Percentiles rank a stretch among this genome's conserved stretches.
Evolutionary conservation across 2,113 vertebrate species (phyloP).

Genomic region (Ciconia stormi): DNA sequence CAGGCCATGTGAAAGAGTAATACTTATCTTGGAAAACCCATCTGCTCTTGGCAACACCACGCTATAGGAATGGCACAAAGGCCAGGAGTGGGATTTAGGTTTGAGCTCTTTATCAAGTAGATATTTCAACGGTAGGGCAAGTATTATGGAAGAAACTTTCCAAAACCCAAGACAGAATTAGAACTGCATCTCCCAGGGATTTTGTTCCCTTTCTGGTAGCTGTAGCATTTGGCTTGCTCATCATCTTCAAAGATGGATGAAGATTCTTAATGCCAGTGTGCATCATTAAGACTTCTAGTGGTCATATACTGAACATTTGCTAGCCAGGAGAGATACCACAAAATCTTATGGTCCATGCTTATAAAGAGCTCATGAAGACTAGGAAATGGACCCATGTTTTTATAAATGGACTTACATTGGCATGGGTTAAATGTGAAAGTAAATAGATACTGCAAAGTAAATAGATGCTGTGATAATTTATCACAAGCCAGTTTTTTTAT

Average conservation of each 20-base stretch:
- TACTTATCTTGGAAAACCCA: neutral
- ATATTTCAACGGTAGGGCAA: neutral
- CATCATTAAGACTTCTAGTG: neutral
- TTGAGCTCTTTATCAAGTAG: neutral
- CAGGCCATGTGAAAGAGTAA: neutral
- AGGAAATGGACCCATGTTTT: neutral
- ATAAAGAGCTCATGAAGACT: neutral
- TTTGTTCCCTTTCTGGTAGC: neutral
- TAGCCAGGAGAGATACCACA: neutral
- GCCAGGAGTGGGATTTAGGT: accelerated
- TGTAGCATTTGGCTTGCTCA: neutral
- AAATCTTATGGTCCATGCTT: neutral
- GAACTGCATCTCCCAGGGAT: neutral
- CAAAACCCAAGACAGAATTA: neutral
- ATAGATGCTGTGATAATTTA: conserved; percentile 44
- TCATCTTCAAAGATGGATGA: neutral
- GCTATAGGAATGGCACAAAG: neutral
- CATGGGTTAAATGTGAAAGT: neutral
- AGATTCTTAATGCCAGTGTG: neutral
- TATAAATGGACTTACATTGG: neutral
- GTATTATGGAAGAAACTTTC: neutral
- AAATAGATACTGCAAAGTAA: neutral
- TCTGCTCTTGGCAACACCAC: accelerated
- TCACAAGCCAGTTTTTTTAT: neutral
- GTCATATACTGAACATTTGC: neutral